Evolutionary conservation across 1,140 invertebrate species (phyloP).

Genomic region (Cotesia vestalis): DNA sequence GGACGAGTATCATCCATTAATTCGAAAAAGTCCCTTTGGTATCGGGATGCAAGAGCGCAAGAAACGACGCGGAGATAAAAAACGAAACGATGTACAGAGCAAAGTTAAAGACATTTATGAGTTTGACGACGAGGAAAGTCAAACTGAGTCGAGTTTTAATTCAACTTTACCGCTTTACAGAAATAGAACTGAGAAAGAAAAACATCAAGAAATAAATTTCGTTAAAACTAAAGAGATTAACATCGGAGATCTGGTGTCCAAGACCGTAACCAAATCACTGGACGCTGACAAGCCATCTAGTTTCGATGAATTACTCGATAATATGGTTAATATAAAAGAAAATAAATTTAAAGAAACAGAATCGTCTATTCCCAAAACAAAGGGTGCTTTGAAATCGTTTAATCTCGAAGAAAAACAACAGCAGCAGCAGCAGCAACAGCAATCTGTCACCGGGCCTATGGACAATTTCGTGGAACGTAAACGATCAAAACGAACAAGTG

Average conservation of each 20-base stretch:
- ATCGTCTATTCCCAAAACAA: conserved; percentile 57
- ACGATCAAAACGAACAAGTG: conserved; percentile 40
- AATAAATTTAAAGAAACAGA: conserved; percentile 56
- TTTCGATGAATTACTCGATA: conserved; percentile 45
- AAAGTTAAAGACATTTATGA: conserved; percentile 61
- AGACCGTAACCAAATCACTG: conserved; percentile 44
- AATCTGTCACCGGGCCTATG: conserved; percentile 51
- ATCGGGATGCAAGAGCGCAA: conserved; percentile 56
- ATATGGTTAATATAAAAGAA: conserved; percentile 42
- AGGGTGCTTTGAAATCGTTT: conserved; percentile 57
- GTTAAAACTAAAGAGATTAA: conserved; percentile 40
- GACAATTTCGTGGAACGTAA: conserved; percentile 53
- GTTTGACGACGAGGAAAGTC: conserved; percentile 63
- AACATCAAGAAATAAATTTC: conserved; percentile 35
- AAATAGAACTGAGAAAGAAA: conserved; percentile 48
- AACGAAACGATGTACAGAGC: conserved; percentile 29
- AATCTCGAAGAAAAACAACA: conserved; percentile 51
- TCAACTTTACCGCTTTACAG: conserved; percentile 54
- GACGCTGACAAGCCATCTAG: conserved; percentile 45
- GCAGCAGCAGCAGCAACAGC: conserved; percentile 26
- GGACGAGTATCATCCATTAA: conserved; percentile 57
- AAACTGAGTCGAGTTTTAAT: conserved; percentile 45
- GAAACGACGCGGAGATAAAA: conserved; percentile 52
- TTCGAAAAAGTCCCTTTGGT: conserved; percentile 49
- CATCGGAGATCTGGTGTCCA: conserved; percentile 46